Evolutionary conservation across 2,113 vertebrate genomes (phyloP).

Genomic region (Muntiacus muntjak): DNA sequence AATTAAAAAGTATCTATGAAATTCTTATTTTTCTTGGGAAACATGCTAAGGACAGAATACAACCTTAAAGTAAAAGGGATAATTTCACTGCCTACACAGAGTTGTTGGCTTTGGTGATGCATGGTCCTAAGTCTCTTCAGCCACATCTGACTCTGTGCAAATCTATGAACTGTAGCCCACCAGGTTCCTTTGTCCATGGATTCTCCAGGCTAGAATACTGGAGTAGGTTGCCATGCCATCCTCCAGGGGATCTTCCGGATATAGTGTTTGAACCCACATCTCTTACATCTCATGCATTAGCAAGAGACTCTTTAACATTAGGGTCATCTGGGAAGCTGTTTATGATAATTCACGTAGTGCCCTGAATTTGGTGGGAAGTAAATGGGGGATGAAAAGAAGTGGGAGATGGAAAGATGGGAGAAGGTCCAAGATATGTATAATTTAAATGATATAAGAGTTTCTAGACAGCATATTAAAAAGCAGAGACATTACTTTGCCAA

Average conservation of each 20-base stretch:
- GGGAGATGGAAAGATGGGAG: no score
- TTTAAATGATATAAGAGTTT: no score
- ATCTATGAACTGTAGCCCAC: neutral
- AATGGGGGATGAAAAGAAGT: no score
- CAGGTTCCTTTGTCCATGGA: neutral
- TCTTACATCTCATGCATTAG: neutral
- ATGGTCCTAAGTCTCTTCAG: neutral
- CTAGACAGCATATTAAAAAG: no score
- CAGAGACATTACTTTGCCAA: no score
- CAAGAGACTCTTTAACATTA: neutral
- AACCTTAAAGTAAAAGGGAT: neutral
- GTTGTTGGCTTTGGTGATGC: neutral
- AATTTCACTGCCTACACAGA: neutral
- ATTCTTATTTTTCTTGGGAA: neutral
- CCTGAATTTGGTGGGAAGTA: neutral
- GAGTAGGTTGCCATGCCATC: neutral
- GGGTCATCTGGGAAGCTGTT: neutral
- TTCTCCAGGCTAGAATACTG: neutral
- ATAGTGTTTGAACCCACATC: neutral
- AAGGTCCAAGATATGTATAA: no score
- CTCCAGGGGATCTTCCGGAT: neutral
- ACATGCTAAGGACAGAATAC: neutral
- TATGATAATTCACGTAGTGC: neutral
- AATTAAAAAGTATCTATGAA: neutral
- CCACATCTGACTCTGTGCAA: fast-evolving